Percentiles rank a stretch among this genome's conserved stretches.
Conservation (phyloP, 2,113 vertebrate species). For the Perognathus longimembris region DNA sequence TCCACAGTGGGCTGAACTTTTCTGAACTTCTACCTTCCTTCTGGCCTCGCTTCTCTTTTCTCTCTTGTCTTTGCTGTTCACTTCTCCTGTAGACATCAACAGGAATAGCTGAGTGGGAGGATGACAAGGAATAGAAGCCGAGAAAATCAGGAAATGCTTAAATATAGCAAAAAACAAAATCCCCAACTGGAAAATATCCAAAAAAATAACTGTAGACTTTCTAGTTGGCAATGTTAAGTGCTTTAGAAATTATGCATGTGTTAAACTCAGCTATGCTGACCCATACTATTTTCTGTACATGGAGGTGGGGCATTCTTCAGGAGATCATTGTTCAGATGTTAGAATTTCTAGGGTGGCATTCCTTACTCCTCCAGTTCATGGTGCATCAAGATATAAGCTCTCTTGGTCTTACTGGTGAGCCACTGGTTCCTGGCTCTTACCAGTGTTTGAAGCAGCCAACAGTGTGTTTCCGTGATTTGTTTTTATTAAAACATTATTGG, state of each 20-base stretch:
- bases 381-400: neutral
- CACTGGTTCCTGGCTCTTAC: neutral
- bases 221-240: slow-evolving; percentile 53
- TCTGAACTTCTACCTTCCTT: neutral
- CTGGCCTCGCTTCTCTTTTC: neutral
- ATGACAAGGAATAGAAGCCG: slow-evolving; percentile 70
- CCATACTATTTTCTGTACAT: slow-evolving; percentile 29
- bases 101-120: slow-evolving; percentile 71
- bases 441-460: slow-evolving; percentile 22
- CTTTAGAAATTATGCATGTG: slow-evolving; percentile 61
- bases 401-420: neutral
- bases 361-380: neutral
- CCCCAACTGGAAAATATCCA: slow-evolving; percentile 74
- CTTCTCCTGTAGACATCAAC: slow-evolving; percentile 35
- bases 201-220: slow-evolving; percentile 51
- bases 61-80: slow-evolving; percentile 3
- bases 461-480: neutral
- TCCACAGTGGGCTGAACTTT: neutral
- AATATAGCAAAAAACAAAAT: slow-evolving; percentile 78
- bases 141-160: slow-evolving; percentile 79
- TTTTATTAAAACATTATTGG: neutral
- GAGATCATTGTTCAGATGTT: neutral
- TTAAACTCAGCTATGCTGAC: slow-evolving; percentile 36
- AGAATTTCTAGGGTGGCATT: neutral
- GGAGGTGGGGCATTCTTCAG: neutral